Conservation (phyloP, 1,140 invertebrate species). For the Drosophila pachea region DNA sequence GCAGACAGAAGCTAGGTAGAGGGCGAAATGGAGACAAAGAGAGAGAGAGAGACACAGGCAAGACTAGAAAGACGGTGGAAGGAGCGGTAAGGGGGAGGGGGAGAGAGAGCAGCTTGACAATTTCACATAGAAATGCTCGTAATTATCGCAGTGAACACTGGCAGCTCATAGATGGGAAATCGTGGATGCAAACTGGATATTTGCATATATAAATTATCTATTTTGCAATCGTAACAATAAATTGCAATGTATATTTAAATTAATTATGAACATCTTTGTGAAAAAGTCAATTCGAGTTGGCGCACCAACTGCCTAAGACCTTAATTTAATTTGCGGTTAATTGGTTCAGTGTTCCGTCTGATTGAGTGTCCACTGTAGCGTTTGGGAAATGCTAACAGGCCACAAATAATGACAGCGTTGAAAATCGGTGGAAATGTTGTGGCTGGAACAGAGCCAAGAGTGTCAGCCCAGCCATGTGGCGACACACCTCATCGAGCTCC, state of each 20-base stretch:
- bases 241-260: too few relatives aligned
- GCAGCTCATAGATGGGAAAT: not conserved
- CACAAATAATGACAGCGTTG: conserved; percentile 57
- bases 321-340: not conserved
- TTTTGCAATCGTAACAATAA: not conserved
- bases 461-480: conserved; percentile 24
- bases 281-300: too few relatives aligned
- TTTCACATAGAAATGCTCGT: conserved; percentile 20
- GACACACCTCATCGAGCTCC: conserved; percentile 58
- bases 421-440: conserved; percentile 25
- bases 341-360: not conserved
- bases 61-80: not conserved
- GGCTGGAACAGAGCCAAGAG: conserved; percentile 11
- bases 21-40: not conserved
- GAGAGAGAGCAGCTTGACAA: conserved; percentile 40
- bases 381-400: conserved; percentile 29
- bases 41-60: not conserved
- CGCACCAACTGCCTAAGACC: too few relatives aligned
- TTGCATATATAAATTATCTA: not conserved
- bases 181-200: not conserved
- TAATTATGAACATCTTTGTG: too few relatives aligned
- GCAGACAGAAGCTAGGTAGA: not conserved
- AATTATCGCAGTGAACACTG: conserved; percentile 39
- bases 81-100: not conserved
- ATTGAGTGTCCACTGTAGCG: conserved; percentile 22